Percentiles rank a stretch among this genome's conserved stretches.
Conservation (phyloP, 2,113 vertebrate genomes). For the Percina caprodes region DNA sequence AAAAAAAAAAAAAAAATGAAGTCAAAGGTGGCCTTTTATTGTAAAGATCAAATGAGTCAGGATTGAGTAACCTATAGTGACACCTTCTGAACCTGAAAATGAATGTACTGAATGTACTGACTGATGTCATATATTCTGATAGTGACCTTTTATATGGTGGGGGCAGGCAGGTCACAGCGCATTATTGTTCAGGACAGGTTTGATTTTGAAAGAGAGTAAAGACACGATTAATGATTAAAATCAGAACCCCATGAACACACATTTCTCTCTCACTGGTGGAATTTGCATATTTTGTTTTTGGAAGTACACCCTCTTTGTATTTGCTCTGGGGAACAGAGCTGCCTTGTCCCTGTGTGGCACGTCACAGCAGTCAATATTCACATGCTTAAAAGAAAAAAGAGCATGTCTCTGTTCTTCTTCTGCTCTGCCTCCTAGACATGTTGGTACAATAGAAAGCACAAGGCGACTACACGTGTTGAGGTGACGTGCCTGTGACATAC, state of each 20-base stretch:
- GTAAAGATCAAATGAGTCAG: slow-evolving; percentile 67
- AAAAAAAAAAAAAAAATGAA: slow-evolving; percentile 1
- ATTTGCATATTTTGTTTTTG: slow-evolving; percentile 52
- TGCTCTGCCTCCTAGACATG: slow-evolving; percentile 30
- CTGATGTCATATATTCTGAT: slow-evolving; percentile 44
- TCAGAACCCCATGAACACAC: background rate
- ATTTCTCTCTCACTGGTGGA: slow-evolving; percentile 9
- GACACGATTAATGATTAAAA: background rate
- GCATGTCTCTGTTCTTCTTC: background rate
- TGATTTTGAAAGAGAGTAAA: slow-evolving; percentile 7
- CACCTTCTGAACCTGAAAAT: slow-evolving; percentile 61
- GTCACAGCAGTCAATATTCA: background rate
- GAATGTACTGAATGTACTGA: slow-evolving; percentile 45
- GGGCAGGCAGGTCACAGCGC: background rate
- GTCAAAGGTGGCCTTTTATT: slow-evolving; percentile 35
- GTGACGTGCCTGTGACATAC: slow-evolving; percentile 57
- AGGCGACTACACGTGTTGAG: slow-evolving; percentile 42
- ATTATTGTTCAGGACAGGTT: slow-evolving; percentile 15
- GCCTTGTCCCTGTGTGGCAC: background rate
- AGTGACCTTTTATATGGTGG: slow-evolving; percentile 47
- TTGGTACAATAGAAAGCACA: slow-evolving; percentile 49
- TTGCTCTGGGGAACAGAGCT: slow-evolving; percentile 13
- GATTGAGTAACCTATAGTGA: slow-evolving; percentile 56
- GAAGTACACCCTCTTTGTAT: slow-evolving; percentile 17
- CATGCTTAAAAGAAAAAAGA: background rate